Evolutionary conservation across 2,113 vertebrate species (phyloP), one percentile per base, ranked within the genome.

Genomic region (Panurus biarmicus): DNA sequence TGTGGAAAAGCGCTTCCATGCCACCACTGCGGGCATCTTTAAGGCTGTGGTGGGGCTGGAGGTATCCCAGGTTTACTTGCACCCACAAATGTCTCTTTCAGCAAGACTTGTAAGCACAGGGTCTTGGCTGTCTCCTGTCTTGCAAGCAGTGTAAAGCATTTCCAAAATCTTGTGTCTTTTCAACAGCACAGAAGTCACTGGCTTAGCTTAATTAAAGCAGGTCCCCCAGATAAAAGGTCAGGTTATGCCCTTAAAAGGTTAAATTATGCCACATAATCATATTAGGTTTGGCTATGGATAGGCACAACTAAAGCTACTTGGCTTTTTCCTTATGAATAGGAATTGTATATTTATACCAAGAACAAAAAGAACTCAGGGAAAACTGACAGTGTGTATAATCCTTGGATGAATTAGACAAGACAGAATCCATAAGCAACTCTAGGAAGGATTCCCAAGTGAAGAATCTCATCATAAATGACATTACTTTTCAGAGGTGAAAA

Each of bases 381-480:
- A 75, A 83, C 18, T 31, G 35, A 79, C 67, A 33, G 51, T 76
- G 48, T 11, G 12, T 53, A 62, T 94, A 85, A 88, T 95, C 76
- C 94, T 75, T 62, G 65, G 51, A 80, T 94, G 56, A 97, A 95
- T 95, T 85, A 94, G 91, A 95, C 96, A 96, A 88, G 31, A 33
- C 60, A 66, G 53, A 62, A 40, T 76, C 38, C 29, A 40, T 65
- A 85, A 56, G 58, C 72, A 95, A 53, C 54, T 23, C 16, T 20
- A 64, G 29, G 82, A 84, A 80, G 75, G 88, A 93, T 91, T 95
- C 78, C 66, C 69, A 75, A 93, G 56, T 47, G 51, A 50, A 92
- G 60, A 94, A 85, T 93, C 86, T 92, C 66, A 78, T 87, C 76
- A 87, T 66, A 67, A 94, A 89, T 47, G 26, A 91, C 12, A 11